Evolutionary conservation across 2,113 vertebrate genomes (phyloP).

Genomic region (Cyanoderma ruficeps): DNA sequence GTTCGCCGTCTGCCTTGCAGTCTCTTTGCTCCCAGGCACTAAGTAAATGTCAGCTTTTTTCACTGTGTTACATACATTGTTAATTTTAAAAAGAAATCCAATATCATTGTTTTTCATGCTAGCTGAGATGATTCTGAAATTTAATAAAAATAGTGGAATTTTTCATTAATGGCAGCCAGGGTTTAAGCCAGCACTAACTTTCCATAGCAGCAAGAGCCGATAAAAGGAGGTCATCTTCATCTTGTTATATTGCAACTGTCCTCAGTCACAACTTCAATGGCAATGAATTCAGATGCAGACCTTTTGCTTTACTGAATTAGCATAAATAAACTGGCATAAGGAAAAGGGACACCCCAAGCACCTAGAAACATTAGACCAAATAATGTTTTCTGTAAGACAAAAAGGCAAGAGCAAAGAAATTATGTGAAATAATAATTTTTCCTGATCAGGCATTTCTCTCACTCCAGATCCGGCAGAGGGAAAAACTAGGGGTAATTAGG

Average conservation of each 20-base stretch:
- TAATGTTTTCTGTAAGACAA: background rate
- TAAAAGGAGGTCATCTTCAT: background rate
- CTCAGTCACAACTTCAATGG: background rate
- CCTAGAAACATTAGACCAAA: background rate
- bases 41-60: conserved; percentile 69
- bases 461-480: background rate
- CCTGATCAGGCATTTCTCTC: background rate
- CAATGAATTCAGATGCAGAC: background rate
- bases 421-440: background rate
- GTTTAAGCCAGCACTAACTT: conserved; percentile 13
- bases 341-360: background rate
- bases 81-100: conserved; percentile 66
- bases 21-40: conserved; percentile 57
- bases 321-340: background rate
- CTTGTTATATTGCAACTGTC: background rate
- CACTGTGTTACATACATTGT: conserved; percentile 50
- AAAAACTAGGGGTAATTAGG: background rate
- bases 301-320: background rate
- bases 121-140: conserved; percentile 45
- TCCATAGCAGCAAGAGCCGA: background rate
- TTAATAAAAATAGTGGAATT: conserved; percentile 58
- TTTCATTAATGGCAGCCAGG: conserved; percentile 44
- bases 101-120: conserved; percentile 60
- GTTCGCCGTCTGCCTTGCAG: background rate
- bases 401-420: background rate